Evolutionary conservation across 1,140 invertebrate species (phyloP), one percentile per base, ranked within the genome.

Genomic region (Drosophila sechellia): DNA sequence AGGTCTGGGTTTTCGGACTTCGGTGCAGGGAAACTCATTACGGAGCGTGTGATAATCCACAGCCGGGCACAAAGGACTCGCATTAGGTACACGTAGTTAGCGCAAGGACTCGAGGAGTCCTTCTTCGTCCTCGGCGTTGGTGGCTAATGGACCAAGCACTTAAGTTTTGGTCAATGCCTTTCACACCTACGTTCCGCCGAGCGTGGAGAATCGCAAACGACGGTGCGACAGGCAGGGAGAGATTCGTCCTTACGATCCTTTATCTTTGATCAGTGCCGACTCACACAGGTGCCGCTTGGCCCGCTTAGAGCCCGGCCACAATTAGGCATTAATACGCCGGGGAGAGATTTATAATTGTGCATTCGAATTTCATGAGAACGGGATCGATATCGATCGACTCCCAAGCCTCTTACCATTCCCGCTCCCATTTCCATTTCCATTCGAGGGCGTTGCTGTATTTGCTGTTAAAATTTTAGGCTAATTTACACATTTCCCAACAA

Each of bases 51-150:
- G 83, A 90, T 90, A 90, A 90, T 90, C 80, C 77, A 79, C 80
- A 79, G 63, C 11, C 56, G 31, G 54, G 64, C 45, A 81, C 87
- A 85, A 90, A 87, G 60, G 77, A 37, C 46, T 65, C 50, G 59
- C 77, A 91, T 91, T 91, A 74, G 83, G 74, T 74, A 91, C 89
- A 90, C 89, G 54, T 90, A 79, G 89, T 91, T 91, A 91, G 84
- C 85, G 84, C 77, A 84, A 89, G 76, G 78, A 81, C 48, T 31
- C 43, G 22, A 65, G 63, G 15, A 65, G 63, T 69, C 57, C 37
- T 45, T 48, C 42, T 48, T 70, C 15, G 31, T 54, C 42, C 66
- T 42, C 71, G 40, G 60, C 54, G 57, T 79, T 79, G 87, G 79
- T 90, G 83, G 86, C 86, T 89, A 90, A 90, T 90, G 77, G 81